Evolutionary conservation across 2,888 invertebrate genomes (phyloP), one percentile per base, ranked within the genome.

Genomic region (Ophraella communa): DNA sequence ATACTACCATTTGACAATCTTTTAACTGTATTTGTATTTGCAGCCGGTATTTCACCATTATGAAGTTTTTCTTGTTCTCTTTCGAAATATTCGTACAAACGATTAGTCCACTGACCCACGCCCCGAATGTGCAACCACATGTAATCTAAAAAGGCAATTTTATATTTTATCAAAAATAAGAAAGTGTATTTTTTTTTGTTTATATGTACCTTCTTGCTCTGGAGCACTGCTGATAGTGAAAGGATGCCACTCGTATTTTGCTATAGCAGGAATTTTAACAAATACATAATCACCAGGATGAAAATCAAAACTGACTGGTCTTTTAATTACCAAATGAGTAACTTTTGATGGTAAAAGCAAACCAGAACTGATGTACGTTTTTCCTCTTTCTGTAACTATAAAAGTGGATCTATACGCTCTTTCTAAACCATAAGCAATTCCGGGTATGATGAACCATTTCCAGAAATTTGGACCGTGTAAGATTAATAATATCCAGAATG

Each of bases 151-250:
- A 14, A 68, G n/a, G n/a, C n/a, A n/a, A n/a, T n/a, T n/a, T n/a
- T n/a, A n/a, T n/a, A n/a, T n/a, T n/a, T 27, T 10, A 17, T 11
- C 14, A 14, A 21, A 24, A 14, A 17, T 18, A 52, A 35, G 11
- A 14, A 39, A 14, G 14, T 39, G 52, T 17, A 30, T 30, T 30
- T 11, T 30, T 30, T 11, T 30, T 1, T 3, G 11, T 8, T 1
- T 30, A 17, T 14, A 8, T 51, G 59, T 76, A 90, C 94, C 93
- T 85, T 93, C 91, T 79, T 95, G 92, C 80, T 97, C 96, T 0
- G 97, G 97, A 5, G 96, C 95, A 75, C 95, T 95, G 84, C 96
- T 96, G 71, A 97, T 92, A 1, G 97, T 97, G 77, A 98, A 96
- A 0, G 97, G 96, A 86, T 97, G 97, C 96, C 96, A 97, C 82